Evolutionary conservation across 2,113 vertebrate species (phyloP).

Genomic region (Tragelaphus scriptus): DNA sequence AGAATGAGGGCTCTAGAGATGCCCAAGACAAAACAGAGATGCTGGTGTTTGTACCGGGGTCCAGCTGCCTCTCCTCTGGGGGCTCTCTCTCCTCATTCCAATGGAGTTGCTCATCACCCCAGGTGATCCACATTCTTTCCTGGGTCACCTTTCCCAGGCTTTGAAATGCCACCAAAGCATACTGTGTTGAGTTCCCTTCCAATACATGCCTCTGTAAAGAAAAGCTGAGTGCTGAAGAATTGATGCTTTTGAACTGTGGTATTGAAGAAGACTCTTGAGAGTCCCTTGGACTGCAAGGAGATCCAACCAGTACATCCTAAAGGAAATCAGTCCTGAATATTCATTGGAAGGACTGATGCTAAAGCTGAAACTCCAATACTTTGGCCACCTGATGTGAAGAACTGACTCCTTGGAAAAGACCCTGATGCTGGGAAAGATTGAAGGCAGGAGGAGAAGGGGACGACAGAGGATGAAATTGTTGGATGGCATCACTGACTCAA

Average conservation of each 20-base stretch:
- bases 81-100: not conserved
- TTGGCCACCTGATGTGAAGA: not conserved
- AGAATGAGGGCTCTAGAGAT: not conserved
- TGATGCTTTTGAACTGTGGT: not conserved
- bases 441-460: not conserved
- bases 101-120: not conserved
- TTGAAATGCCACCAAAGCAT: not conserved
- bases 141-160: not conserved
- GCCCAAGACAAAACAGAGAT: not conserved
- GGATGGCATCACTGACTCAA: not conserved
- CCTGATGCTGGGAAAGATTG: not conserved
- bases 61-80: not conserved
- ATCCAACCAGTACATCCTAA: not conserved
- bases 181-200: not conserved
- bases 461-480: not conserved
- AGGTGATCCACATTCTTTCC: not conserved
- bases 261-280: not conserved
- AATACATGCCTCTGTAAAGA: not conserved
- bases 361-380: not conserved
- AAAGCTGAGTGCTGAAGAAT: fast-evolving
- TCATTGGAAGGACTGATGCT: no score
- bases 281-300: not conserved
- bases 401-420: not conserved
- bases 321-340: no score
- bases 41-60: not conserved